These are phyloP conservation scores for Capitulum mitella DNA, from an alignment of 2,888 invertebrate species.

Conservation along the genomic window DNA sequence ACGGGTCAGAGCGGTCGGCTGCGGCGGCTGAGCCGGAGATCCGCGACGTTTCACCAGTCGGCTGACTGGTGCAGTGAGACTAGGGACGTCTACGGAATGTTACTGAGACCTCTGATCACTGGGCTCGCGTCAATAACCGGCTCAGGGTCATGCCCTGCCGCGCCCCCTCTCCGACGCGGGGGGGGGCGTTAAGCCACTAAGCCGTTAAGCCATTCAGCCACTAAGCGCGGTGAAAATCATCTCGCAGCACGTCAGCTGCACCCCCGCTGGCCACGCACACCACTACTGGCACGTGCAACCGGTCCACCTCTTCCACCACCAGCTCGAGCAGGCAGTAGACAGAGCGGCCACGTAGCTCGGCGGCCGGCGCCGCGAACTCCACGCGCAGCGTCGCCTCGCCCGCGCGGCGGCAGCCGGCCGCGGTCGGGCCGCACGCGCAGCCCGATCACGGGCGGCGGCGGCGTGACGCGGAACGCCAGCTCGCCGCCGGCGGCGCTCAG, in stretches of 20 bases:
- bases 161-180: too few relatives aligned
- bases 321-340: constrained; percentile 1
- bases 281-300: constrained; percentile 1
- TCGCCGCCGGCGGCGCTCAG: neutral
- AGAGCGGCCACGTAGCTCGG: neutral
- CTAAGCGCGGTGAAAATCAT: neutral
- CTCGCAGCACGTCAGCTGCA: neutral
- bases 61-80: too few relatives aligned
- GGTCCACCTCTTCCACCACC: neutral
- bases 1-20: too few relatives aligned
- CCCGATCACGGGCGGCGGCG: neutral
- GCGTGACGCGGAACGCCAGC: neutral
- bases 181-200: neutral
- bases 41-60: too few relatives aligned
- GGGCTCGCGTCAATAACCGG: too few relatives aligned
- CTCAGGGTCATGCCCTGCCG: too few relatives aligned
- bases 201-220: neutral
- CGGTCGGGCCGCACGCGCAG: neutral
- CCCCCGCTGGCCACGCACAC: constrained; percentile 10
- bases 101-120: too few relatives aligned
- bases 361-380: neutral
- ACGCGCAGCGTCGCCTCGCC: neutral
- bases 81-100: too few relatives aligned
- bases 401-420: constrained; percentile 20
- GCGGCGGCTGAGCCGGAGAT: too few relatives aligned